Percentiles rank a stretch among this genome's conserved stretches.
phyloP scores from a whole-genome alignment of 2,113 vertebrate genomes.

The Rhadina sibilatrix region DNA sequence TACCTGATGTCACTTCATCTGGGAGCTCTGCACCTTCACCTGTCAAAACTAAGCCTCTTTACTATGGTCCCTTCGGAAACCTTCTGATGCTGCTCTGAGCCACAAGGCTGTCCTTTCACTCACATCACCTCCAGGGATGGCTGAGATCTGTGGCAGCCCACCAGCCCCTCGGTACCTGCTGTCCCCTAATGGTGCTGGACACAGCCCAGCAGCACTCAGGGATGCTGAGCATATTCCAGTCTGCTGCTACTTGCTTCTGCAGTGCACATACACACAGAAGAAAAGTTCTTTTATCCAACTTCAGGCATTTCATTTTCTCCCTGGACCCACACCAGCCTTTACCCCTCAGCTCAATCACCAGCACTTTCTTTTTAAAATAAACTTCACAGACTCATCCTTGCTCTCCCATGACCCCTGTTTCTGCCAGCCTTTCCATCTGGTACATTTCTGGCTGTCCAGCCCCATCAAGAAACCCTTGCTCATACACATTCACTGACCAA shows the following conservation, averaged over 20 bases:
- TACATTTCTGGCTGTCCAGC: not conserved
- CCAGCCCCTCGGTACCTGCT: not conserved
- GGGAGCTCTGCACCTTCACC: not conserved
- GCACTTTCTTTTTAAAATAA: not conserved
- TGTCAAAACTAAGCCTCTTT: conserved; percentile 38
- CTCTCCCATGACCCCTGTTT: not conserved
- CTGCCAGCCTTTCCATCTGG: not conserved
- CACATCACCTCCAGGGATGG: not conserved
- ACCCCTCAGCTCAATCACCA: not conserved
- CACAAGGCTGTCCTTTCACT: not conserved
- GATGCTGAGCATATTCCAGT: not conserved
- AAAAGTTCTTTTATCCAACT: not conserved
- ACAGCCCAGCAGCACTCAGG: not conserved
- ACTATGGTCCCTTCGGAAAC: not conserved
- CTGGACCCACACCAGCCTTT: not conserved
- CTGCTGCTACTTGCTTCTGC: not conserved
- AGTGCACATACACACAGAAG: not conserved
- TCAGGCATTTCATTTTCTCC: not conserved
- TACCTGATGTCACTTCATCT: conserved; percentile 4
- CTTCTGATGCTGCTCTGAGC: not conserved
- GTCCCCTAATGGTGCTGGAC: not conserved
- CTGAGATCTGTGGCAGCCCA: not conserved
- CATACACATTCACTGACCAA: not conserved
- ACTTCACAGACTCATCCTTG: not conserved
- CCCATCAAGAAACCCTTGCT: not conserved